phyloP scores from a whole-genome alignment of 2,888 invertebrate species.

The Flexamia atlantica region DNA sequence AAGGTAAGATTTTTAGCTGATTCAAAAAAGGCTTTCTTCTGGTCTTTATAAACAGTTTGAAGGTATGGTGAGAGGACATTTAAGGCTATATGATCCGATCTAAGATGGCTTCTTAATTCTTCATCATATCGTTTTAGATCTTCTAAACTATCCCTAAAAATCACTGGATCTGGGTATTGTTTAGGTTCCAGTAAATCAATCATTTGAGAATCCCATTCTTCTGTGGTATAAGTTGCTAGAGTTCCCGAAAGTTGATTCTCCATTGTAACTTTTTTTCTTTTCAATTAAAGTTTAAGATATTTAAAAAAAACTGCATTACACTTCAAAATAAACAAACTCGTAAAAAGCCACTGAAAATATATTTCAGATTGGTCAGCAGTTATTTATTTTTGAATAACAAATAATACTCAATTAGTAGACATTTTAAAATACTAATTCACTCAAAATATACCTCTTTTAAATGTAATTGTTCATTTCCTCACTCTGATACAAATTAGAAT shows the following conservation, averaged over 20 bases:
- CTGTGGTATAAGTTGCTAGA: background rate
- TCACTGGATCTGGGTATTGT: slow-evolving; percentile 13
- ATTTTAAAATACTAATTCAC: too few species aligned
- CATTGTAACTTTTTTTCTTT: background rate
- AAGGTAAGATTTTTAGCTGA: slow-evolving; percentile 15
- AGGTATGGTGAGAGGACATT: slow-evolving; percentile 34
- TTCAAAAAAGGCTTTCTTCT: slow-evolving; percentile 10
- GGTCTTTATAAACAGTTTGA: slow-evolving; percentile 15
- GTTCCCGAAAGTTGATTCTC: background rate
- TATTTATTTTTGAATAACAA: too few species aligned
- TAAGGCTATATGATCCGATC: background rate
- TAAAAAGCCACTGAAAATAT: too few species aligned
- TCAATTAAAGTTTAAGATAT: too few species aligned
- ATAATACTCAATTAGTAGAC: too few species aligned
- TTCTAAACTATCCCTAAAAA: slow-evolving; percentile 20
- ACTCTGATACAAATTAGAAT: too few species aligned
- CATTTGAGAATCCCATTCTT: background rate
- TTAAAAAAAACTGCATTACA: too few species aligned
- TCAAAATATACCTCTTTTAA: too few species aligned
- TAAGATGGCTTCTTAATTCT: slow-evolving; percentile 4
- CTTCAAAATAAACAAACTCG: too few species aligned
- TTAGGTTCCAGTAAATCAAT: slow-evolving; percentile 21
- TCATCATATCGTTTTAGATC: background rate
- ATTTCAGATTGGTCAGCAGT: too few species aligned
- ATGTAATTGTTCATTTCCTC: too few species aligned